These are phyloP conservation scores for Mesorhabditis spiculigera DNA, from an alignment of 2,888 invertebrate genomes.

Conservation along the genomic window DNA sequence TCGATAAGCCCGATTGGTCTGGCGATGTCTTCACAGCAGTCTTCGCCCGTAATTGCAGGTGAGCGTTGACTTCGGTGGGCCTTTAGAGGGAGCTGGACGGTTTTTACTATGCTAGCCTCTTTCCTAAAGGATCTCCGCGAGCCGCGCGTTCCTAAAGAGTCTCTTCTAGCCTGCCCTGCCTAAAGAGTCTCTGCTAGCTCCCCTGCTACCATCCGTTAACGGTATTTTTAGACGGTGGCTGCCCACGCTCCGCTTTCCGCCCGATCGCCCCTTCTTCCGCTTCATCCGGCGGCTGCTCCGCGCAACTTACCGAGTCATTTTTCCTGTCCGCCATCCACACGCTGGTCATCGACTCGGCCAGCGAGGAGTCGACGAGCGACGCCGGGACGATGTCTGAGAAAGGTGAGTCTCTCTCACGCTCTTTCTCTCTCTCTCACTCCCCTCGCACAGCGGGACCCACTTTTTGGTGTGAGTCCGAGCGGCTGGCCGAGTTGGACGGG, in stretches of 20 bases:
- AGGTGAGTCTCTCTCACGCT: not conserved
- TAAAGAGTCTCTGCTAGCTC: too few species aligned
- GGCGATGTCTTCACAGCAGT: not conserved
- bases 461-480: too few species aligned
- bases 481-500: too few species aligned
- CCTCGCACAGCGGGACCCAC: too few species aligned
- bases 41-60: not conserved
- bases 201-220: not conserved
- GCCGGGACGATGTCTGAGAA: not conserved
- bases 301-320: slow-evolving; percentile 13
- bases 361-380: slow-evolving; percentile 5
- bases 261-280: not conserved
- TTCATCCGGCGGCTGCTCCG: not conserved
- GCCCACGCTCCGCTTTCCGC: not conserved
- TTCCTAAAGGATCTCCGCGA: too few species aligned
- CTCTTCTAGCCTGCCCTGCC: not conserved
- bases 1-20: not conserved
- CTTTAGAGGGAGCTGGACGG: too few species aligned
- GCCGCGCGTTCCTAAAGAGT: too few species aligned
- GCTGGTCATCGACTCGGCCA: slow-evolving; percentile 16
- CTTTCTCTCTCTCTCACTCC: too few species aligned
- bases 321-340: slow-evolving; percentile 23
- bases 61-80: too few species aligned
- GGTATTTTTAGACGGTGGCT: not conserved
- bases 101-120: too few species aligned